phyloP scores from a whole-genome alignment of 2,797 vertebrate genomes.

The Urophycis tenuis region DNA sequence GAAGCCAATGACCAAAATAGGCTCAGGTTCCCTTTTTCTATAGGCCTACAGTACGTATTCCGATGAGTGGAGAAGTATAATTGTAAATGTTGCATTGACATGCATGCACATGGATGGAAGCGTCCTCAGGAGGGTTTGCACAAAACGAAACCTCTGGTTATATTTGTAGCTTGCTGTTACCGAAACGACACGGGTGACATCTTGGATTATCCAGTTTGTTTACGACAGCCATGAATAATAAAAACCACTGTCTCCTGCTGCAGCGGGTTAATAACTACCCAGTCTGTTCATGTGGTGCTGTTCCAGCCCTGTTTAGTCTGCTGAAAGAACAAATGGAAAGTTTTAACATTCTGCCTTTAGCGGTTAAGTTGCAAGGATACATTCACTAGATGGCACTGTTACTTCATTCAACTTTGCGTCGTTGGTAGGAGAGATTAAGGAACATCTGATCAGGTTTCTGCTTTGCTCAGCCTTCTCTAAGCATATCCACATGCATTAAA shows the following conservation, averaged over 20 bases:
- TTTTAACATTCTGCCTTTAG: background rate
- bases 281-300: background rate
- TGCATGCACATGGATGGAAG: background rate
- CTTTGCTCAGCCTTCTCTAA: background rate
- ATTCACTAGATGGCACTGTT: slow-evolving; percentile 52
- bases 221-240: background rate
- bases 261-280: background rate
- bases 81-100: background rate
- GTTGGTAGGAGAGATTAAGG: background rate
- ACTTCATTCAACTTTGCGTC: slow-evolving; percentile 12
- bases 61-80: background rate
- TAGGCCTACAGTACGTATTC: background rate
- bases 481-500: background rate
- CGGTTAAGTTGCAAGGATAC: background rate
- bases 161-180: background rate
- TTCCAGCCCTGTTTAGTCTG: background rate
- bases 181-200: background rate
- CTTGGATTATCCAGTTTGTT: background rate
- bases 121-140: background rate
- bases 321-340: background rate
- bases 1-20: background rate
- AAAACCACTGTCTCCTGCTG: background rate
- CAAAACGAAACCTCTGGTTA: background rate
- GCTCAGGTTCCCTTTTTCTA: background rate
- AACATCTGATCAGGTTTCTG: background rate